phyloP scores from a whole-genome alignment of 2,113 vertebrate genomes.

The Nesogale talazaci region DNA sequence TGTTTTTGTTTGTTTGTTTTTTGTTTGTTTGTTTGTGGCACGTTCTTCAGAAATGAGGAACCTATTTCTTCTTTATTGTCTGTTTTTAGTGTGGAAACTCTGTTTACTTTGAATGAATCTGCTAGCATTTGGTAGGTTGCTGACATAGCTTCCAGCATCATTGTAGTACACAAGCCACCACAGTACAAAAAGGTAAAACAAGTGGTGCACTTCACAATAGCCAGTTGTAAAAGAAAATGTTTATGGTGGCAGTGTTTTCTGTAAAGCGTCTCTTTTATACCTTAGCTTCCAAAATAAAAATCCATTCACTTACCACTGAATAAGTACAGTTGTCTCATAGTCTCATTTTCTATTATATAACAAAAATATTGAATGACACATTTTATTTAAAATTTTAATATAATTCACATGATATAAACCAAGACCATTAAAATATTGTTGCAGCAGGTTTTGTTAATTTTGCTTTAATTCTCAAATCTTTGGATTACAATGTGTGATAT shows the following conservation, averaged over 20 bases:
- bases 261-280: neutral
- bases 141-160: too few species aligned
- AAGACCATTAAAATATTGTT: conserved; percentile 21
- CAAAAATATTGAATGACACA: conserved; percentile 51
- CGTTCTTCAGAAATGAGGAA: too few species aligned
- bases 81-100: too few species aligned
- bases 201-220: neutral
- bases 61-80: too few species aligned
- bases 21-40: too few species aligned
- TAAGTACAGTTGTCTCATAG: neutral
- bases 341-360: conserved; percentile 31
- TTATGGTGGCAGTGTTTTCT: neutral
- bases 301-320: conserved; percentile 19
- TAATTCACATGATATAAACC: conserved; percentile 40
- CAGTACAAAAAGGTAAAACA: too few species aligned
- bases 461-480: conserved; percentile 16
- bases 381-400: conserved; percentile 17
- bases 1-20: too few species aligned
- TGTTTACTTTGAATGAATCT: too few species aligned
- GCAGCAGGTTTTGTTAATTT: conserved; percentile 4
- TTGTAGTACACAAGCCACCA: too few species aligned
- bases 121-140: too few species aligned
- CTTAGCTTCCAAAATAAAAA: conserved; percentile 21
- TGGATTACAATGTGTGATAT: conserved; percentile 22
- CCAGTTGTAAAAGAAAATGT: neutral